These are phyloP conservation scores for Mohoua ochrocephala DNA, from an alignment of 2,113 vertebrate species.

Conservation along the genomic window DNA sequence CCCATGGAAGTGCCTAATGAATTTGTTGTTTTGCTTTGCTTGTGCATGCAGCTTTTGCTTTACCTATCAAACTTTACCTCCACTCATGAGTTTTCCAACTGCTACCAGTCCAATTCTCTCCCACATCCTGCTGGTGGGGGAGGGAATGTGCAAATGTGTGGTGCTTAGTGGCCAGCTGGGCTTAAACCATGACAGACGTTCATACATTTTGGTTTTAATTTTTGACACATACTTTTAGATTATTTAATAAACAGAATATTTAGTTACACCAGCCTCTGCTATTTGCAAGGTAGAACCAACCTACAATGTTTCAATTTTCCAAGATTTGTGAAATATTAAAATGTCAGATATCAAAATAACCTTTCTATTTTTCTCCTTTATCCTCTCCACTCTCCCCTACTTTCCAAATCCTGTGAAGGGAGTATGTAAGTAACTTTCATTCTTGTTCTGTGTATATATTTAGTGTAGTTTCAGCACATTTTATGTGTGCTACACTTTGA, in stretches of 20 bases:
- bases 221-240: neutral
- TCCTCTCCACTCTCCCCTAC: neutral
- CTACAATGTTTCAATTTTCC: neutral
- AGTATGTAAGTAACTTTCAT: neutral
- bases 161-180: neutral
- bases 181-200: neutral
- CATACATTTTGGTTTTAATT: neutral
- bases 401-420: neutral
- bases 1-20: neutral
- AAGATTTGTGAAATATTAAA: neutral
- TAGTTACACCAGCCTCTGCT: neutral
- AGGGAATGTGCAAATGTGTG: neutral
- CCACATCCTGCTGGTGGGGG: neutral
- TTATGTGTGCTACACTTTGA: neutral
- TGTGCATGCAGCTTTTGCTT: neutral
- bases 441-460: neutral
- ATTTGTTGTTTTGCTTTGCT: neutral
- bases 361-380: neutral
- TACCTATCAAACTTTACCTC: neutral
- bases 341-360: neutral
- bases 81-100: fast-evolving
- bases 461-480: neutral
- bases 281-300: neutral
- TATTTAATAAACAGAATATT: neutral
- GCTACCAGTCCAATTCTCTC: no score